These are phyloP conservation scores for Staurois parvus DNA, from an alignment of 2,797 vertebrate species.

Conservation along the genomic window DNA sequence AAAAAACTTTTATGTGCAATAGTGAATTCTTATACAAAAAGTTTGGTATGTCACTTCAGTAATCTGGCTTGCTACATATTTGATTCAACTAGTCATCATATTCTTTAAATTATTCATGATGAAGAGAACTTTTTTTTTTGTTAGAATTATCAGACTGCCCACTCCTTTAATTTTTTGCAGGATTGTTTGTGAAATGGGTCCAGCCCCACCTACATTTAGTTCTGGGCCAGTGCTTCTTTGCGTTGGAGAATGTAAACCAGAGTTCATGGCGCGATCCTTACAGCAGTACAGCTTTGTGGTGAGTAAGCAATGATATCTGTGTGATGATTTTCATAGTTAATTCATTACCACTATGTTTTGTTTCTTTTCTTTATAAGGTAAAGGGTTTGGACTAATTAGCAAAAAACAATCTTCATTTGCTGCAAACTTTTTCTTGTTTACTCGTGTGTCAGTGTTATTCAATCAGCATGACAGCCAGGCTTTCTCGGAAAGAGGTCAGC, in stretches of 20 bases:
- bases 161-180: constrained; percentile 71
- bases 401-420: too few species aligned
- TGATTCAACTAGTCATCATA: too few species aligned
- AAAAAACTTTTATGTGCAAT: too few species aligned
- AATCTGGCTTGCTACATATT: neutral
- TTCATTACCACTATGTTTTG: neutral
- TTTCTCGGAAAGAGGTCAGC: too few species aligned
- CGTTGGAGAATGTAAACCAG: constrained; percentile 92
- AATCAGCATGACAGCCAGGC: too few species aligned
- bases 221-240: constrained; percentile 92
- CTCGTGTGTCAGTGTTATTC: too few species aligned
- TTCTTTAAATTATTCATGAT: neutral
- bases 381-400: too few species aligned
- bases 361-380: too few species aligned
- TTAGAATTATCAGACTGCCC: neutral
- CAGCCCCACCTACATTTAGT: constrained; percentile 77
- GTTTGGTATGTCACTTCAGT: neutral
- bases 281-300: constrained; percentile 96
- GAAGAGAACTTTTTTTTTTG: neutral
- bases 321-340: neutral
- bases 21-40: too few species aligned
- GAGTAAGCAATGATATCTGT: constrained; percentile 65
- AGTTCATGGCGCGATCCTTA: constrained; percentile 88
- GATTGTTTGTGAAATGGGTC: constrained; percentile 96
- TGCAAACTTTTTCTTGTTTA: too few species aligned